Percentiles rank a stretch among this genome's conserved stretches.
phyloP scores from a whole-genome alignment of 2,888 invertebrate genomes.

The Bombylius discolor region DNA sequence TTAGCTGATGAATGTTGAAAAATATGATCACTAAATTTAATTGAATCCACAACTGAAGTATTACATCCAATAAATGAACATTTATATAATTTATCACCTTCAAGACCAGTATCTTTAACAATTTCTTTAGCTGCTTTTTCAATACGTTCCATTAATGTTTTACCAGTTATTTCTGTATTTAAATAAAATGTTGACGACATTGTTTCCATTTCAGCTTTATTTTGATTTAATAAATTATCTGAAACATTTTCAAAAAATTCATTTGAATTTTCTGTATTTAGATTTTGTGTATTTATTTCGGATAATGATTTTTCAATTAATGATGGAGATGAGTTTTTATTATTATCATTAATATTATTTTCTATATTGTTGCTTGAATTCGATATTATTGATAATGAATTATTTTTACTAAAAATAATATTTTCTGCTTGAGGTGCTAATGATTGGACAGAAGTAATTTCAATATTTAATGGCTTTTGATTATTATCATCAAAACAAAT shows the following conservation, averaged over 20 bases:
- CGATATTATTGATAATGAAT: too few species aligned
- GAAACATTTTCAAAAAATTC: too few species aligned
- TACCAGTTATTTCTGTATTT: neutral
- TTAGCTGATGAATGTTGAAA: neutral
- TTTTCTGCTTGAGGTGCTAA: too few species aligned
- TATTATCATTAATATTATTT: too few species aligned
- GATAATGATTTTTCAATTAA: too few species aligned
- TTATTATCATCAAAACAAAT: neutral
- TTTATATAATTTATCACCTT: slow-evolving; percentile 38
- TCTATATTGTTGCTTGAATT: too few species aligned
- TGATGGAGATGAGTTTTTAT: too few species aligned
- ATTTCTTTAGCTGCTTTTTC: slow-evolving; percentile 15
- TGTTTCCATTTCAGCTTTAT: neutral
- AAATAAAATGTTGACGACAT: too few species aligned
- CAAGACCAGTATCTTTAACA: slow-evolving; percentile 19
- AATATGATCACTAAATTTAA: neutral
- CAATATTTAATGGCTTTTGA: neutral
- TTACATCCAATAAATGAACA: slow-evolving; percentile 40
- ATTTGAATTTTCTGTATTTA: too few species aligned
- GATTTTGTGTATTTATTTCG: too few species aligned
- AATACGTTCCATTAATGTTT: slow-evolving; percentile 1
- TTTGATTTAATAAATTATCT: neutral
- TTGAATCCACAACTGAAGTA: slow-evolving; percentile 14
- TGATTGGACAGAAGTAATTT: neutral
- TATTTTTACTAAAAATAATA: too few species aligned